Evolutionary conservation across 2,797 vertebrate species (phyloP).

Genomic region (Tangara arthus): DNA sequence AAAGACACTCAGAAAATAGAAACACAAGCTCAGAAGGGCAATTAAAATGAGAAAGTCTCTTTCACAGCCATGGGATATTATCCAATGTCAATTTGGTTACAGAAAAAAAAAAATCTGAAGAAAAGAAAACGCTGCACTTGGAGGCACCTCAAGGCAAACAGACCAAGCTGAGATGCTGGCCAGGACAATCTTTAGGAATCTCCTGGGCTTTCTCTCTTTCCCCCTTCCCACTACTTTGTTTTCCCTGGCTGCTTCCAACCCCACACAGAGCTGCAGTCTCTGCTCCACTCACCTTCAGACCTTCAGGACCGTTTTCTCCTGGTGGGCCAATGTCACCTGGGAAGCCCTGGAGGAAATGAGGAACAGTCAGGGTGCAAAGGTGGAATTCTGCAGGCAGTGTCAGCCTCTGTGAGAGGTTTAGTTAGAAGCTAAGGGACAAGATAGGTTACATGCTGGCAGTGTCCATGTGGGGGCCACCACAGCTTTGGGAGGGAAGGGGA

Average conservation of each 20-base stretch:
- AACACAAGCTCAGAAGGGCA: slow-evolving; percentile 27
- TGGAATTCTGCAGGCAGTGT: background rate
- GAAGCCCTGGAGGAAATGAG: slow-evolving; percentile 83
- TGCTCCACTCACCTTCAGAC: slow-evolving; percentile 84
- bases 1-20: slow-evolving; percentile 57
- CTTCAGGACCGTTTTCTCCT: slow-evolving; percentile 91
- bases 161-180: background rate
- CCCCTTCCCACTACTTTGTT: slow-evolving; percentile 13
- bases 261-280: background rate
- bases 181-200: slow-evolving; percentile 61
- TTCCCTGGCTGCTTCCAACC: slow-evolving; percentile 27
- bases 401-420: background rate
- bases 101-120: slow-evolving; percentile 29
- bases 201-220: slow-evolving; percentile 19
- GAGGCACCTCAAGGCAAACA: slow-evolving; percentile 62
- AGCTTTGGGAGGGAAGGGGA: background rate
- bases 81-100: slow-evolving; percentile 71
- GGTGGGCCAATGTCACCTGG: slow-evolving; percentile 94
- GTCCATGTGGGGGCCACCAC: accelerated
- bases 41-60: slow-evolving; percentile 48
- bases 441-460: background rate
- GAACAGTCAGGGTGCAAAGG: background rate
- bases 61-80: slow-evolving; percentile 45
- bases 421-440: background rate
- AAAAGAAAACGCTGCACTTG: slow-evolving; percentile 37